Conservation (phyloP, 2,113 vertebrate genomes). For the Microtus pennsylvanicus region DNA sequence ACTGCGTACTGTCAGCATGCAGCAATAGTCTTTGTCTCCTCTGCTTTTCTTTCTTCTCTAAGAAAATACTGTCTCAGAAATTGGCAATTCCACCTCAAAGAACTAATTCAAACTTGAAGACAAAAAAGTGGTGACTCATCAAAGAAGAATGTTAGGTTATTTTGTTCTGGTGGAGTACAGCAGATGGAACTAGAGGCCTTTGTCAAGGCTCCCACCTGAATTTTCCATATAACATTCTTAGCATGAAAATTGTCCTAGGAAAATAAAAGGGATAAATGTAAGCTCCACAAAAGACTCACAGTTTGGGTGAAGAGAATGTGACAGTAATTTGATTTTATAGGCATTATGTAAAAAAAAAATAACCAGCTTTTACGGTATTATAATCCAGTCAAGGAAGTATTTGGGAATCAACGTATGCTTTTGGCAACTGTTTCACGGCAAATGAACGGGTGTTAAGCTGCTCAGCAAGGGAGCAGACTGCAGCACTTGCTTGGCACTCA, state of each 20-base stretch:
- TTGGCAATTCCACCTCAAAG: background rate
- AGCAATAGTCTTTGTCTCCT: background rate
- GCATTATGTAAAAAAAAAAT: background rate
- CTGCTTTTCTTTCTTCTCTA: background rate
- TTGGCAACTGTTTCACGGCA: conserved; percentile 57
- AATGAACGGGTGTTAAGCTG: conserved; percentile 68
- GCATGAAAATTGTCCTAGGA: background rate
- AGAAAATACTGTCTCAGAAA: background rate
- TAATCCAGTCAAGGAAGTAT: conserved; percentile 42
- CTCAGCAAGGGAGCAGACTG: conserved; percentile 28
- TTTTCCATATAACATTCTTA: conserved; percentile 32
- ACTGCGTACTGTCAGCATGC: background rate
- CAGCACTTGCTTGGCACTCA: background rate
- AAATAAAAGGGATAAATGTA: background rate
- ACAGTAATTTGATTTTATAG: conserved; percentile 38
- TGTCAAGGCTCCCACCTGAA: background rate
- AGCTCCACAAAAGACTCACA: conserved; percentile 3
- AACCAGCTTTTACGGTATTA: conserved; percentile 35
- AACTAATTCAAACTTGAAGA: background rate
- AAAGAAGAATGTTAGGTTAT: conserved; percentile 7
- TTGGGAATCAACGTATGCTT: conserved; percentile 55
- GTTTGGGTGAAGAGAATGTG: conserved; percentile 17
- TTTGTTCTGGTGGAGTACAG: background rate
- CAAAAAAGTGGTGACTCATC: background rate
- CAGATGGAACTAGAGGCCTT: background rate